A percentile compares a stretch with the other conserved stretches of the same genome.
Conservation (phyloP, 2,113 vertebrate genomes). For the Antechinus stuartii region DNA sequence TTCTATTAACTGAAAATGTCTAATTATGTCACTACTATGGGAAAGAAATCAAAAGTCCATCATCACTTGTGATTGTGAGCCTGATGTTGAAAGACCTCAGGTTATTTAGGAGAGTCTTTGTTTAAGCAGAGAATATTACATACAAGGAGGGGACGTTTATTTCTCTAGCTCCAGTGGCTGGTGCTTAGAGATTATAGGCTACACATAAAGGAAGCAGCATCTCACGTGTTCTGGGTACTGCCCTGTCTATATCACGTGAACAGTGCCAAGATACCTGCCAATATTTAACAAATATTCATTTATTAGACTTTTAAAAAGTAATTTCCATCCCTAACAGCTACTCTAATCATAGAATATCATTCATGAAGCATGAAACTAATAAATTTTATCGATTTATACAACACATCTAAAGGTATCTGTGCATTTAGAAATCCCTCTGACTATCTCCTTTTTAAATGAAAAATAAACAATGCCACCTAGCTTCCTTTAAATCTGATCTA, state of each 20-base stretch:
- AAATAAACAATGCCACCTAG: not conserved
- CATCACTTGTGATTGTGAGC: not conserved
- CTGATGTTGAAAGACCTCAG: not conserved
- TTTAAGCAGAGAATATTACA: not conserved
- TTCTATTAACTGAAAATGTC: not conserved
- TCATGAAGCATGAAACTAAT: not conserved
- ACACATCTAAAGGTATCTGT: not conserved
- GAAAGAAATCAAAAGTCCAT: not conserved
- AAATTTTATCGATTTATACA: not conserved
- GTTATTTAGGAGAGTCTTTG: not conserved
- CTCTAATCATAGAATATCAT: not conserved
- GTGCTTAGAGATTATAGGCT: not conserved
- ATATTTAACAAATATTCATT: not conserved
- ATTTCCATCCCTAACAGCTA: not conserved
- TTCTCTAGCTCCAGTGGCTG: not conserved
- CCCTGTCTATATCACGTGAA: not conserved
- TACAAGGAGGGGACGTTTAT: not conserved
- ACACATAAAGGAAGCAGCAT: not conserved
- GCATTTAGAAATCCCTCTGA: not conserved
- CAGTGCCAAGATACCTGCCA: not conserved
- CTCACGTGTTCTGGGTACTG: not conserved
- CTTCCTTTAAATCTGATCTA: not conserved
- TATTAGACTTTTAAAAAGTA: not conserved
- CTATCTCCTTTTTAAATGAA: not conserved
- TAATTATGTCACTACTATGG: not conserved